phyloP scores from a whole-genome alignment of 1,140 invertebrate genomes.

The Atopsyche davidsoni region DNA sequence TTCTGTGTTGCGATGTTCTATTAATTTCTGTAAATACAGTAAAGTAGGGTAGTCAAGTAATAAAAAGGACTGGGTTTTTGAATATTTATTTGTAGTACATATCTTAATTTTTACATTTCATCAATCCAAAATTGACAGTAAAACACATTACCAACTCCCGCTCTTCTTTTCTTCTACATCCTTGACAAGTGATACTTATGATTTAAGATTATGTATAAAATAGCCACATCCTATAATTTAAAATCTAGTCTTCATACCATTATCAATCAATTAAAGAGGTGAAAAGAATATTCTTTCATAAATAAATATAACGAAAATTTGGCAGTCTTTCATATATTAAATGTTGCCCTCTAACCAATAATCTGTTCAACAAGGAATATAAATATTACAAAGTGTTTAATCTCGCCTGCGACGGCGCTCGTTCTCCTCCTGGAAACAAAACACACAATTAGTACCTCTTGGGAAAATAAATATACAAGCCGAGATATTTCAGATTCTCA shows the following conservation, averaged over 20 bases:
- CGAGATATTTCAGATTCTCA: too few relatives aligned
- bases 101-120: slow-evolving; percentile 13
- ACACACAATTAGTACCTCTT: neutral
- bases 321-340: slow-evolving; percentile 28
- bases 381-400: slow-evolving; percentile 30
- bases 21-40: too few relatives aligned
- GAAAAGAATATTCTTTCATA: slow-evolving; percentile 10
- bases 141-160: slow-evolving; percentile 7
- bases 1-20: too few relatives aligned
- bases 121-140: slow-evolving; percentile 7
- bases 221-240: slow-evolving; percentile 23
- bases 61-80: too few relatives aligned
- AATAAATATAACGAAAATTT: slow-evolving; percentile 22
- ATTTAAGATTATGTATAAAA: slow-evolving; percentile 23
- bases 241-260: slow-evolving; percentile 16
- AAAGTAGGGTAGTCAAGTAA: too few relatives aligned
- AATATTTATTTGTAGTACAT: slow-evolving; percentile 15
- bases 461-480: neutral
- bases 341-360: slow-evolving; percentile 23
- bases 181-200: neutral
- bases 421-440: slow-evolving; percentile 42
- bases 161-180: too few relatives aligned
- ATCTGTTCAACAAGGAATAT: slow-evolving; percentile 5
- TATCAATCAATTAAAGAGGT: slow-evolving; percentile 10
- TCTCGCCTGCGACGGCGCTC: slow-evolving; percentile 45